Percentiles rank a stretch among this genome's conserved stretches.
phyloP scores from a whole-genome alignment of 2,888 invertebrate genomes.

The Nowickia ferox region DNA sequence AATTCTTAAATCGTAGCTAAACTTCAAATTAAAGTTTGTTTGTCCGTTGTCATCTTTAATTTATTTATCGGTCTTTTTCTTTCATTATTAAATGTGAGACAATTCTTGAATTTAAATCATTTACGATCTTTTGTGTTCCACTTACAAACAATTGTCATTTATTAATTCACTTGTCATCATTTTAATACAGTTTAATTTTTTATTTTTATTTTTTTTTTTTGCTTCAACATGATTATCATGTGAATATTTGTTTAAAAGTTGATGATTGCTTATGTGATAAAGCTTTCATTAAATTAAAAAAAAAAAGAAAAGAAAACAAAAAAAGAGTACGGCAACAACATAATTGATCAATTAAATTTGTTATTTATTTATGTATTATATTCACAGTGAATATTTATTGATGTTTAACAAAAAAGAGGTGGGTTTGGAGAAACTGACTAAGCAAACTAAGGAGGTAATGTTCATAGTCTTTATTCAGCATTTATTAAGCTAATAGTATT shows the following conservation, averaged over 20 bases:
- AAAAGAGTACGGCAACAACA: constrained; percentile 36
- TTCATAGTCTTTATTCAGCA: constrained; percentile 7
- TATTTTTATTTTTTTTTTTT: not conserved
- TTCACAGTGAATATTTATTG: constrained; percentile 51
- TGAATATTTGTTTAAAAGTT: constrained; percentile 56
- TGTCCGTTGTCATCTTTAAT: constrained; percentile 8
- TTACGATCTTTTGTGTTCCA: constrained; percentile 68
- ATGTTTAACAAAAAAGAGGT: constrained; percentile 44
- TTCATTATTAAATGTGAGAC: constrained; percentile 50
- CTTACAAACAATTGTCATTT: constrained; percentile 70
- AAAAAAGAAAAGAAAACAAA: not conserved
- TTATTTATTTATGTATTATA: constrained; percentile 57
- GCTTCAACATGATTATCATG: constrained; percentile 62
- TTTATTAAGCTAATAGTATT: constrained; percentile 31
- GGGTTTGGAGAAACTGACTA: not conserved
- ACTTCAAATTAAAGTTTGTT: not conserved
- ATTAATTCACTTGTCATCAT: constrained; percentile 71
- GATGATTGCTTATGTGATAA: constrained; percentile 10
- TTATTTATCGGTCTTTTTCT: constrained; percentile 40
- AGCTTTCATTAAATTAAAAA: constrained; percentile 22
- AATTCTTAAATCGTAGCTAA: too few relatives aligned
- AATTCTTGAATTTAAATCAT: constrained; percentile 64
- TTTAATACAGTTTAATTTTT: constrained; percentile 48
- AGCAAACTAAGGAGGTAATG: not conserved
- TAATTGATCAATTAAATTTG: constrained; percentile 71